phyloP scores from a whole-genome alignment of 1,140 invertebrate genomes.

The Pseudomyrmex flavicornis region DNA sequence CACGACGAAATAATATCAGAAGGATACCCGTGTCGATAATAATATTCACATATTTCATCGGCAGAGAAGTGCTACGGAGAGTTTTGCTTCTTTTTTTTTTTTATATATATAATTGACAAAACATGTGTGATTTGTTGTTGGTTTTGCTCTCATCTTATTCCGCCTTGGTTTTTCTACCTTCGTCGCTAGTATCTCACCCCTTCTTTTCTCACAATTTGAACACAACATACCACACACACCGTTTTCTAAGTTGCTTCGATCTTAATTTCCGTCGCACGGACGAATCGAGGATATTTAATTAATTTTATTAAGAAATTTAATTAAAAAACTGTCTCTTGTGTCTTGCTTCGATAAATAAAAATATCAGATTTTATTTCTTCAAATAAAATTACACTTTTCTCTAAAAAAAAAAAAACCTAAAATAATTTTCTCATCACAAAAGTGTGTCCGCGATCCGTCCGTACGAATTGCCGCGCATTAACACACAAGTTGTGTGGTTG shows the following conservation, averaged over 20 bases:
- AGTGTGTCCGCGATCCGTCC: constrained; percentile 5
- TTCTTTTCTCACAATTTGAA: constrained; percentile 16
- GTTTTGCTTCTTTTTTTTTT: constrained; percentile 23
- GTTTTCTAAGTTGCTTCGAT: constrained; percentile 30
- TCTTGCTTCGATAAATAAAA: neutral
- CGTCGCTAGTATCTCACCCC: constrained; percentile 20
- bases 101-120: constrained; percentile 13
- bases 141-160: neutral
- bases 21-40: neutral
- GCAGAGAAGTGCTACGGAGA: neutral
- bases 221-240: neutral
- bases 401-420: neutral
- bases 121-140: neutral
- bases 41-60: neutral
- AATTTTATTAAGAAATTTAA: too few species aligned
- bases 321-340: neutral
- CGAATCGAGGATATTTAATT: constrained; percentile 42
- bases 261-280: constrained; percentile 43
- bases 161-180: constrained; percentile 38
- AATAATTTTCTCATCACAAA: too few species aligned
- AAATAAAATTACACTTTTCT: too few species aligned
- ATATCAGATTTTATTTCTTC: neutral
- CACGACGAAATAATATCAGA: constrained; percentile 9
- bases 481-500: constrained; percentile 67
- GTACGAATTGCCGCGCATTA: constrained; percentile 64